A percentile compares a stretch with the other conserved stretches of the same genome.
These are phyloP conservation scores for Eledona agricola DNA, from an alignment of 2,888 invertebrate species.

Conservation along the genomic window DNA sequence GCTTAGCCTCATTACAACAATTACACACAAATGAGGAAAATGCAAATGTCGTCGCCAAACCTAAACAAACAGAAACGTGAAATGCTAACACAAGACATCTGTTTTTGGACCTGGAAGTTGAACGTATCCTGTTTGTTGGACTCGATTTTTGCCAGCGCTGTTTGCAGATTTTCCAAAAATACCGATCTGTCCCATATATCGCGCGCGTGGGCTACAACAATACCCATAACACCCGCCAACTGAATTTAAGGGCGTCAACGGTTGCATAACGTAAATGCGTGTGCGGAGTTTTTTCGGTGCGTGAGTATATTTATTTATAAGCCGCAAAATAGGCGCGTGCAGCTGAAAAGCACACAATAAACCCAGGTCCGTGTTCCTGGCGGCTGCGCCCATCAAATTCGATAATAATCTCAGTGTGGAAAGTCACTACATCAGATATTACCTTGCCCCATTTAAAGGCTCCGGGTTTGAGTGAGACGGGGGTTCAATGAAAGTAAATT, in stretches of 20 bases:
- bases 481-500: conserved; percentile 31
- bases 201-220: conserved; percentile 2
- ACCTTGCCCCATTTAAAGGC: conserved; percentile 24
- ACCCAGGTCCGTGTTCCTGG: conserved; percentile 11
- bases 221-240: conserved; percentile 2
- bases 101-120: too few species aligned
- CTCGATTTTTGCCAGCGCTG: too few species aligned
- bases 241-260: conserved; percentile 15
- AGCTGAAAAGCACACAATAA: conserved; percentile 5
- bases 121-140: too few species aligned
- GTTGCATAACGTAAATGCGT: conserved; percentile 23
- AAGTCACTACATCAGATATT: conserved; percentile 19
- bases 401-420: conserved; percentile 19
- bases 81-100: too few species aligned
- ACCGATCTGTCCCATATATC: conserved; percentile 13
- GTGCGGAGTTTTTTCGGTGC: conserved; percentile 26
- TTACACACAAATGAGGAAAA: too few species aligned
- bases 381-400: conserved; percentile 16
- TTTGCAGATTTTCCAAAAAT: too few species aligned
- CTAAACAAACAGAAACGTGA: too few species aligned
- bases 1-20: too few species aligned
- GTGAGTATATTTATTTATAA: conserved; percentile 8
- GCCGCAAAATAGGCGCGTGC: conserved; percentile 2
- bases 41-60: too few species aligned
- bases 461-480: conserved; percentile 12